Base-by-base conservation (phyloP, 2,888 invertebrate species). In the Xanthorhoe designata region DNA sequence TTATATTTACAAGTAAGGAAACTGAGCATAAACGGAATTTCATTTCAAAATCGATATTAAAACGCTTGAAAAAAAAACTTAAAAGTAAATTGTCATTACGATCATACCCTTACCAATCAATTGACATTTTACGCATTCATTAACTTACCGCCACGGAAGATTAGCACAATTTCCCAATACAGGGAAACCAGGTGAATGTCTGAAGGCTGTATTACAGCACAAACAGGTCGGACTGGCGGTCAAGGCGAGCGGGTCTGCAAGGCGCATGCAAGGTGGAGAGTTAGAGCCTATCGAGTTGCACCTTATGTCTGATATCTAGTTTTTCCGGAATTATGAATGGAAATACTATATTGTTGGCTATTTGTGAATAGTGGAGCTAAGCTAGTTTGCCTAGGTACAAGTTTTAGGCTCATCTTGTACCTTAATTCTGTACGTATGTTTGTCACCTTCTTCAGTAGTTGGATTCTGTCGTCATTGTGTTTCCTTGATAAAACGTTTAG, bases 221-320 rank as follows among this genome's bases (percentile, higher is more conserved):
- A 66, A 79, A 78, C 82, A 66, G 78, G 82, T 80, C 76, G 66
- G 59, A 71, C 76, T 80, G 79, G 78, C 84, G 87, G 87, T 83
- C 87, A 87, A 87, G 87, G 87, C 83, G 69, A 87, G 66, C 83
- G 54, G 56, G 75, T 56, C 58, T 69, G 72, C 79, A 77, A 78
- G 76, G 79, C 76, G 79, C 77, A 74, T 66, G 67, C 71, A 75
- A 72, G 72, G 72, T 62, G 55, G n/a, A n/a, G 60, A 64, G 63
- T 68, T 72, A 60, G 66, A 61, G 8, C 68, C 66, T 81, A 79
- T 83, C 83, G 66, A 66, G 70, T 84, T 79, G 75, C 80, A 78
- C 51, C 66, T 66, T 72, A 61, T 61, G 64, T 69, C 62, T 19
- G 45, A 38, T 52, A 60, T 53, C 67, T 32, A 53, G 67, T 61